Base-by-base conservation (phyloP, 1,140 invertebrate genomes). In the Aphis gossypii region DNA sequence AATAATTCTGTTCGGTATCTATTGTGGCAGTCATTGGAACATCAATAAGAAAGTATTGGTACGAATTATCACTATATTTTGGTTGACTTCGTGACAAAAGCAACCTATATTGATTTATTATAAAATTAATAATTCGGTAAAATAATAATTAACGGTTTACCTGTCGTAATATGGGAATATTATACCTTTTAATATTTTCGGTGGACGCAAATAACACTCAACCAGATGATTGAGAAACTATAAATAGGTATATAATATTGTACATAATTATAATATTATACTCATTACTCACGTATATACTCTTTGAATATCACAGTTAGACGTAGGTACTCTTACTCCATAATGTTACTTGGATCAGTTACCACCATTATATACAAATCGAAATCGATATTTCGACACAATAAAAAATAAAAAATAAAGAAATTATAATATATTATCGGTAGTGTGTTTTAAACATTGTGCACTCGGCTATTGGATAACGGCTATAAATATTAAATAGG, bases 371-470 rank as follows among this genome's bases (percentile, higher is more conserved):
- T n/a, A 68, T 18, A 76, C 60, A 18, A 14, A 68, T 30, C 60
- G 30, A 76, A 76, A 76, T 76, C 60, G 4, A 76, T 76, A 76
- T 76, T 76, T n/a, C n/a, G 14, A n/a, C 30, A n/a, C 60, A 76
- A 76, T 60, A 18, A 76, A 76, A 76, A 41, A 41, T 1, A 41
- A 41, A 41, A 41, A 41, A 41, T 0, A 41, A 60, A 60, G 11
- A 60, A 5, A 14, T 30, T n/a, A 68, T n/a, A 68, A 68, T 68
- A 68, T 68, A 68, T 68, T 68, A 68, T 68, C 60, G 25, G n/a
- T 68, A 68, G 60, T 68, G 11, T 76, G 60, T 76, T n/a, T 76
- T n/a, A 76, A 76, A 76, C 60, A n/a, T 76, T 76, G 60, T 76
- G 60, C 60, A n/a, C 60, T 18, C 60, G 60, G n/a, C 60, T 76